These are phyloP conservation scores for Erebia epiphron DNA, from an alignment of 2,888 invertebrate genomes.

Conservation along the genomic window DNA sequence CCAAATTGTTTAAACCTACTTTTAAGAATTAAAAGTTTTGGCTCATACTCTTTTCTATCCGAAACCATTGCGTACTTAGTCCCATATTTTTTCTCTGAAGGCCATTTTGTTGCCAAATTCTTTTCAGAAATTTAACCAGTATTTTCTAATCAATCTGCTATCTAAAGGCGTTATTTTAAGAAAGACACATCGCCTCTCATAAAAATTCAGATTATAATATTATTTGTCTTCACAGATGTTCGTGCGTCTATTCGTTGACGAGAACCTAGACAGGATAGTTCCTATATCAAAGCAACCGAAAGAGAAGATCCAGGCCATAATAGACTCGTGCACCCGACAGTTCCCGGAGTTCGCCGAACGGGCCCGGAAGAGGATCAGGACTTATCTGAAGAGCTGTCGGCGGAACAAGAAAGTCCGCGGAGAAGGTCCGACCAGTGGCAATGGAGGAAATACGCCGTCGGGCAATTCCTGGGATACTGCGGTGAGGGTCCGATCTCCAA, in stretches of 20 bases:
- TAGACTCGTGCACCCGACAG: conserved; percentile 97
- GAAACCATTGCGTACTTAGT: too few species aligned
- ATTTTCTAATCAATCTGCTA: too few species aligned
- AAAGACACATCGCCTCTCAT: too few species aligned
- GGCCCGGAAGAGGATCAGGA: conserved; percentile 96
- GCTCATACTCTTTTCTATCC: too few species aligned
- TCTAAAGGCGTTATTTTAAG: too few species aligned
- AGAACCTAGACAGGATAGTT: conserved; percentile 97
- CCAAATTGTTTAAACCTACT: too few species aligned
- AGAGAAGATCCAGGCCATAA: conserved; percentile 98
- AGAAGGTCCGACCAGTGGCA: conserved; percentile 76
- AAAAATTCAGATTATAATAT: not conserved
- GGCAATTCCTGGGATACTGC: conserved; percentile 91
- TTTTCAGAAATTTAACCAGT: too few species aligned
- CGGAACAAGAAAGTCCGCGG: conserved; percentile 96
- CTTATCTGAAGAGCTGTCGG: conserved; percentile 97
- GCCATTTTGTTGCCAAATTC: too few species aligned
- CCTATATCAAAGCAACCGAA: conserved; percentile 99
- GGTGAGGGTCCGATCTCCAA: conserved; percentile 85
- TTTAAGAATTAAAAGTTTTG: too few species aligned
- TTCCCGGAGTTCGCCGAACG: conserved; percentile 98
- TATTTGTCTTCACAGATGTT: conserved; percentile 91
- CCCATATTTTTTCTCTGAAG: too few species aligned
- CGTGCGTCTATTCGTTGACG: conserved; percentile 97
- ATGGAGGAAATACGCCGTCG: conserved; percentile 66